phyloP scores from a whole-genome alignment of 2,888 invertebrate genomes.

The Xanthia togata region DNA sequence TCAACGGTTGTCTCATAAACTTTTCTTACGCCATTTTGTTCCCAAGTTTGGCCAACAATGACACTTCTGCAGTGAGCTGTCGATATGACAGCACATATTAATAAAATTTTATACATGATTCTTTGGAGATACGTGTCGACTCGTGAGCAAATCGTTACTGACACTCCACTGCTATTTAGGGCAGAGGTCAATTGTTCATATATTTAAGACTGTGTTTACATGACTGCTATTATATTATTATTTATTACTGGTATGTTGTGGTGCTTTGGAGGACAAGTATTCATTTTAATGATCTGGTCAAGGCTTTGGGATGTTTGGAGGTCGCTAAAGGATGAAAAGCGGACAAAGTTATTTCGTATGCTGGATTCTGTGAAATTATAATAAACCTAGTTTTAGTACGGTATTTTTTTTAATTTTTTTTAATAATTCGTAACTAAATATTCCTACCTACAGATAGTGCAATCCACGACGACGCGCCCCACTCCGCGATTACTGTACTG shows the following conservation, averaged over 20 bases:
- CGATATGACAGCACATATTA: slow-evolving; percentile 68
- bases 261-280: neutral
- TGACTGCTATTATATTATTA: slow-evolving; percentile 17
- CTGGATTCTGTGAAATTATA: no score
- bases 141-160: slow-evolving; percentile 57
- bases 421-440: neutral
- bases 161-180: slow-evolving; percentile 48
- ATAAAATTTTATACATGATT: slow-evolving; percentile 50
- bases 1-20: slow-evolving; percentile 77
- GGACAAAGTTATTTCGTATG: neutral
- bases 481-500: no score
- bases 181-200: slow-evolving; percentile 54
- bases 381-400: neutral
- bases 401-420: neutral
- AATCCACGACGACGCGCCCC: no score
- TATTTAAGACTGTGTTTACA: slow-evolving; percentile 50
- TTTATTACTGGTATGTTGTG: neutral
- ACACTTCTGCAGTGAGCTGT: slow-evolving; percentile 75
- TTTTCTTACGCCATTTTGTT: slow-evolving; percentile 76
- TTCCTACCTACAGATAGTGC: no score
- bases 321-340: neutral
- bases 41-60: slow-evolving; percentile 80
- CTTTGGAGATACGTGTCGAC: slow-evolving; percentile 17
- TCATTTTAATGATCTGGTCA: neutral
- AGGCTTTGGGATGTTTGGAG: neutral